Evolutionary conservation across 2,888 invertebrate genomes (phyloP).

Genomic region (Copidosoma aretas): DNA sequence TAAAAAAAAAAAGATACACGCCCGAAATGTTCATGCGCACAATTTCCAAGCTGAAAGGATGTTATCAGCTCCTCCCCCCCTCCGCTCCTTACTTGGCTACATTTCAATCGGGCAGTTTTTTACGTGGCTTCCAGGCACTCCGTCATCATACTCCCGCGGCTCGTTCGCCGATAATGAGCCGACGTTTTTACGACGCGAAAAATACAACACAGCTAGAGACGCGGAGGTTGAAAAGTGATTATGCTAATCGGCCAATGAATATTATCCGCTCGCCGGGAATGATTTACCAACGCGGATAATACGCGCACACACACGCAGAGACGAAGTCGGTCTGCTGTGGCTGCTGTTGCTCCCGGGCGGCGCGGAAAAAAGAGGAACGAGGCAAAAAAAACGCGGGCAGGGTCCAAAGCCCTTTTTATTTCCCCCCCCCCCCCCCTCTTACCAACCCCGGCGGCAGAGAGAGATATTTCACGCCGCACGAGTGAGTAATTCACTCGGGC

Average conservation of each 20-base stretch:
- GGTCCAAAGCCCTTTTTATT: background rate
- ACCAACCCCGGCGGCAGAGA: background rate
- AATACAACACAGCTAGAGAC: slow-evolving; percentile 9
- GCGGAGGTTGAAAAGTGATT: slow-evolving; percentile 20
- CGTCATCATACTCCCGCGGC: background rate
- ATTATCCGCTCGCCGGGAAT: slow-evolving; percentile 18
- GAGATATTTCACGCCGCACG: slow-evolving; percentile 5
- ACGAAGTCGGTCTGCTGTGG: no score
- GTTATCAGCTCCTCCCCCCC: slow-evolving; percentile 1
- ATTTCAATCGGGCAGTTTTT: slow-evolving; percentile 11
- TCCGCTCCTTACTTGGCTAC: background rate
- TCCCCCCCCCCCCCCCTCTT: background rate
- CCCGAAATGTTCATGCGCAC: background rate
- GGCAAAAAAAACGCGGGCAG: background rate
- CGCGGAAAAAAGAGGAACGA: background rate
- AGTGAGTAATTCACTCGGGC: slow-evolving; percentile 24
- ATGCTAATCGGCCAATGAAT: slow-evolving; percentile 27
- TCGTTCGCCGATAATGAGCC: slow-evolving; percentile 18
- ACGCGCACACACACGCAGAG: background rate
- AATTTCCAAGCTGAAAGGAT: background rate
- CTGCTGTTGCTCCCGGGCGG: background rate
- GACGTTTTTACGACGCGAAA: slow-evolving; percentile 18
- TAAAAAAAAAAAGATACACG: background rate
- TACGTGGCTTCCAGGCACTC: background rate
- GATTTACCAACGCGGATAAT: slow-evolving; percentile 23